These are phyloP conservation scores for Tympanoctomys barrerae DNA, from an alignment of 2,797 vertebrate species.

Conservation along the genomic window DNA sequence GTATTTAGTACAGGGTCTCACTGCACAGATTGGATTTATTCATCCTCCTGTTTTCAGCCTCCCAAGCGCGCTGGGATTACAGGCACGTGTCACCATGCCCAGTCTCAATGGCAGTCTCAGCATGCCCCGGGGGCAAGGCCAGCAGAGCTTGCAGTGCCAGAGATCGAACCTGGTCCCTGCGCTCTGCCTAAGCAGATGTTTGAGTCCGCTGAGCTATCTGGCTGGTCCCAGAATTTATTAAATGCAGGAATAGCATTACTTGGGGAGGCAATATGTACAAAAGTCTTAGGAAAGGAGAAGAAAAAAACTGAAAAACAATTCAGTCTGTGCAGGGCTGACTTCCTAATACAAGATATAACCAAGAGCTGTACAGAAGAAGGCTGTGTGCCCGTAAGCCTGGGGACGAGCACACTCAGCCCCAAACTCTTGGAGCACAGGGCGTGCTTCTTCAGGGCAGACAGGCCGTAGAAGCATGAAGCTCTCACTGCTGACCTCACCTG, in stretches of 20 bases:
- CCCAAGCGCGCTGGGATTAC: background rate
- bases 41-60: background rate
- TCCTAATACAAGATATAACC: background rate
- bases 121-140: no score
- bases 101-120: no score
- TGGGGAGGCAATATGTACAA: conserved; percentile 30
- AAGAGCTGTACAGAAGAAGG: no score
- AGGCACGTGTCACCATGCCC: background rate
- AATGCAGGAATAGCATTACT: conserved; percentile 55
- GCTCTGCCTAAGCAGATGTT: no score
- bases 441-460: background rate
- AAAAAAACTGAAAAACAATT: conserved; percentile 7
- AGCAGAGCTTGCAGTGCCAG: no score
- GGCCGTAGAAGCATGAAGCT: background rate
- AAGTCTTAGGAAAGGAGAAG: conserved; percentile 53
- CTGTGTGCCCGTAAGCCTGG: no score
- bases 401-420: background rate
- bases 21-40: background rate
- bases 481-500: background rate
- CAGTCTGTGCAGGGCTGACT: background rate
- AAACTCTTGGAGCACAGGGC: background rate
- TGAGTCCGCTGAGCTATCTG: no score
- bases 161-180: no score
- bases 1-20: background rate
- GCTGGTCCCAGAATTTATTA: conserved; percentile 68